Conservation (phyloP, 2,888 invertebrate genomes). For the Tenthredo livida region DNA sequence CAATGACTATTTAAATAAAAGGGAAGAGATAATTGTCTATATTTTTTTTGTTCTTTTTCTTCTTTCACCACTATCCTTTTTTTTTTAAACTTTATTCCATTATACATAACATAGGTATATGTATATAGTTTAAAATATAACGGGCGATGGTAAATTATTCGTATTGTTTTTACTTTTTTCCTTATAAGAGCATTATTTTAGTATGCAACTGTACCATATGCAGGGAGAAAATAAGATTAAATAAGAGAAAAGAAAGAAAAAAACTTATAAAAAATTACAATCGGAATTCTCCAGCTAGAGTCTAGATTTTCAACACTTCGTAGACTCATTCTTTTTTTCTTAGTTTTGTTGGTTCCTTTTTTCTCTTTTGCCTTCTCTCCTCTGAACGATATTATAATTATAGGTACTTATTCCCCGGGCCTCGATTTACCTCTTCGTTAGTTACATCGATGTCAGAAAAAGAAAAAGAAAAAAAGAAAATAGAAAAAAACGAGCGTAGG, state of each 20-base stretch:
- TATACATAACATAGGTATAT: no score
- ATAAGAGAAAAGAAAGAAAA: not conserved
- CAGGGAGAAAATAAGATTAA: not conserved
- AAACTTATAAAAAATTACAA: not conserved
- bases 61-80: no score
- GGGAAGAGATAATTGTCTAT: no score
- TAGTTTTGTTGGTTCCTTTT: not conserved
- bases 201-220: no score
- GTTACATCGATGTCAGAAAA: not conserved
- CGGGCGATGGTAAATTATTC: no score
- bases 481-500: not conserved
- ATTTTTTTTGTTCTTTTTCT: no score
- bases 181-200: no score
- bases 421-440: not conserved
- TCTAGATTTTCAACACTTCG: not conserved
- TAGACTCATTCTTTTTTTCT: not conserved
- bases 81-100: no score
- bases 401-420: constrained; percentile 12
- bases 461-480: not conserved
- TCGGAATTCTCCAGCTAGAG: not conserved
- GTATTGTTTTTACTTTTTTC: no score
- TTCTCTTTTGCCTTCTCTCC: not conserved
- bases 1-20: no score
- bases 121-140: no score
- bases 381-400: not conserved